phyloP scores from a whole-genome alignment of 2,797 vertebrate genomes.

The Alosa sapidissima region DNA sequence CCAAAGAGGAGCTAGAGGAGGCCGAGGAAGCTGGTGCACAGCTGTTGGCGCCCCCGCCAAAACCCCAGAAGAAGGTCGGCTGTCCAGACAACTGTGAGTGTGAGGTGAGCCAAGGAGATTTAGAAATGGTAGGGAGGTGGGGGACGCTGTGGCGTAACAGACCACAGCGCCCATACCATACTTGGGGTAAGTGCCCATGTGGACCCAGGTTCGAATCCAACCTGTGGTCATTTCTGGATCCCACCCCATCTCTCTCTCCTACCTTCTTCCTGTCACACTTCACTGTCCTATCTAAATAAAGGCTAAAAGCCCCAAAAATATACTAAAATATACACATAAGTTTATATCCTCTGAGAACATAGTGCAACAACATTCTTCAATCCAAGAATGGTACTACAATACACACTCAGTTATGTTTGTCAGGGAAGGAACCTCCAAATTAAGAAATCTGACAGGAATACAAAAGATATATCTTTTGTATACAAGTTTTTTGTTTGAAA shows the following conservation, averaged over 20 bases:
- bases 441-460: background rate
- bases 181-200: too few relatives aligned
- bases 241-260: too few relatives aligned
- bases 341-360: background rate
- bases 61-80: slow-evolving; percentile 50
- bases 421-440: background rate
- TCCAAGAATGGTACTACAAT: too few relatives aligned
- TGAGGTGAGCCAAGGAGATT: slow-evolving; percentile 61
- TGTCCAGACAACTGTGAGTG: slow-evolving; percentile 82
- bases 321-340: background rate
- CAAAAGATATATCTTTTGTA: background rate
- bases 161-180: too few relatives aligned
- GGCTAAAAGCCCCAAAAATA: too few relatives aligned
- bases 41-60: rapidly evolving
- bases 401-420: too few relatives aligned
- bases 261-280: too few relatives aligned
- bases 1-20: slow-evolving; percentile 57
- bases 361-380: background rate
- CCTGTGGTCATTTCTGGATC: too few relatives aligned
- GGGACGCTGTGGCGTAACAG: background rate
- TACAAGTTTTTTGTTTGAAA: background rate
- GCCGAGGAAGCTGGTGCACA: slow-evolving; percentile 57
- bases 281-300: too few relatives aligned
- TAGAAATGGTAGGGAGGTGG: background rate
- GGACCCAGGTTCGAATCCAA: too few relatives aligned